These are phyloP conservation scores for Porites evermanni DNA, from an alignment of 92 coral and sea anemone genomes.

Conservation along the genomic window DNA sequence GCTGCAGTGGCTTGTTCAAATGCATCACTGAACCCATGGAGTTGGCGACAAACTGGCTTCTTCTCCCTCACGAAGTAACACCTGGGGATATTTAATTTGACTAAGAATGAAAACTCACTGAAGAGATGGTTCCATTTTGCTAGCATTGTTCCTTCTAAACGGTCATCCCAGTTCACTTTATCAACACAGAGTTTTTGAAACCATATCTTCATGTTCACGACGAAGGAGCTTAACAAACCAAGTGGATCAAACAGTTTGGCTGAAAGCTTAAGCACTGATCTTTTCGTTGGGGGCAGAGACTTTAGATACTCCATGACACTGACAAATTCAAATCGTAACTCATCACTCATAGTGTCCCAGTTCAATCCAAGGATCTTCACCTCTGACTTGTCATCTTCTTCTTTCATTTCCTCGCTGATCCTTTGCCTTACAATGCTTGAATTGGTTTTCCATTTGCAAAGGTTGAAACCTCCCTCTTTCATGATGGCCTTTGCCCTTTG, in stretches of 20 bases:
- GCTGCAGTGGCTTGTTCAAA: constrained; percentile 7
- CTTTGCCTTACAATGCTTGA: too few relatives aligned
- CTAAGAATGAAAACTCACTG: not conserved
- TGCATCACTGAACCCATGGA: constrained; percentile 19
- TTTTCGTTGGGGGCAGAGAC: too few relatives aligned
- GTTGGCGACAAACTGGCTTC: constrained; percentile 6
- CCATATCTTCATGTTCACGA: constrained; percentile 24
- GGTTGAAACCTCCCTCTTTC: constrained; percentile 52
- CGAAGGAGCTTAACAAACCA: too few relatives aligned
- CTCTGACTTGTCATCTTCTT: too few relatives aligned
- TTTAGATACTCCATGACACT: too few relatives aligned
- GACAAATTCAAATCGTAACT: too few relatives aligned
- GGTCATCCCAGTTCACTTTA: constrained; percentile 4
- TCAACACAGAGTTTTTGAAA: constrained; percentile 25
- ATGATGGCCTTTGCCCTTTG: too few relatives aligned
- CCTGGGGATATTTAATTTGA: not conserved
- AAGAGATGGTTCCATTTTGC: not conserved
- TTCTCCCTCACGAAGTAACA: not conserved
- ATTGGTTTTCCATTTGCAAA: constrained; percentile 41
- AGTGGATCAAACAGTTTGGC: too few relatives aligned
- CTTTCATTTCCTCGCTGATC: too few relatives aligned
- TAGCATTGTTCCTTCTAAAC: not conserved
- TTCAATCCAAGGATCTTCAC: too few relatives aligned
- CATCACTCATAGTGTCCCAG: too few relatives aligned
- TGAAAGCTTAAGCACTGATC: too few relatives aligned